Evolutionary conservation across 2,797 vertebrate genomes (phyloP).

Genomic region (Pelochelys cantorii): DNA sequence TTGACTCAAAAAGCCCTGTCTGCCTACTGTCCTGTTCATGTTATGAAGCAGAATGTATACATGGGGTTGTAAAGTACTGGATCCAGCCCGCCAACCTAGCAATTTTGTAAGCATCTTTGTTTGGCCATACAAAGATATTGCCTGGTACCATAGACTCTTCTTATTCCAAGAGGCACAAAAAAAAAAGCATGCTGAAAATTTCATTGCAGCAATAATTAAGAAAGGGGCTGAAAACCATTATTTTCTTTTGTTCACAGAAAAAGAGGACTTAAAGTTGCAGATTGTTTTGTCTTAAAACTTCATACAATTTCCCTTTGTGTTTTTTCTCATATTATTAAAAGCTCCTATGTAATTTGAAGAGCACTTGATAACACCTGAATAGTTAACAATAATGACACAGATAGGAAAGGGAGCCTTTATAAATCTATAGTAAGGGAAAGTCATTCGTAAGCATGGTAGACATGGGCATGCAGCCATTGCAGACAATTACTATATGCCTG

Average conservation of each 20-base stretch:
- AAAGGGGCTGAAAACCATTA: neutral
- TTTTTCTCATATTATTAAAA: neutral
- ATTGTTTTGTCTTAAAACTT: neutral
- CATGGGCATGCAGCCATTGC: neutral
- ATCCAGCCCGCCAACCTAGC: neutral
- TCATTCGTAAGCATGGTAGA: neutral
- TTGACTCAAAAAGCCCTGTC: neutral
- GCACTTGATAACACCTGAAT: neutral
- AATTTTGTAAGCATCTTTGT: neutral
- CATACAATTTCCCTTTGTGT: neutral
- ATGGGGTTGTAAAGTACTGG: neutral
- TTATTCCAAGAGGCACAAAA: neutral
- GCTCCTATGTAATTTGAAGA: neutral
- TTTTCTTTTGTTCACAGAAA: neutral
- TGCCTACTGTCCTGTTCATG: neutral
- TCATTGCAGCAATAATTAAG: neutral
- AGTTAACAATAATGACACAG: neutral
- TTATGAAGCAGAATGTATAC: neutral
- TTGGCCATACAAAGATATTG: neutral
- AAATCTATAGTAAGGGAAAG: neutral
- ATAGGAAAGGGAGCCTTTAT: neutral
- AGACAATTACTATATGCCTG: neutral
- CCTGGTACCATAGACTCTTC: neutral
- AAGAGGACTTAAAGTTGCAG: neutral
- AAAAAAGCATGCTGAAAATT: neutral